Evolutionary conservation across 1,140 invertebrate genomes (phyloP), one percentile per base, ranked within the genome.

Genomic region (Periplaneta americana): DNA sequence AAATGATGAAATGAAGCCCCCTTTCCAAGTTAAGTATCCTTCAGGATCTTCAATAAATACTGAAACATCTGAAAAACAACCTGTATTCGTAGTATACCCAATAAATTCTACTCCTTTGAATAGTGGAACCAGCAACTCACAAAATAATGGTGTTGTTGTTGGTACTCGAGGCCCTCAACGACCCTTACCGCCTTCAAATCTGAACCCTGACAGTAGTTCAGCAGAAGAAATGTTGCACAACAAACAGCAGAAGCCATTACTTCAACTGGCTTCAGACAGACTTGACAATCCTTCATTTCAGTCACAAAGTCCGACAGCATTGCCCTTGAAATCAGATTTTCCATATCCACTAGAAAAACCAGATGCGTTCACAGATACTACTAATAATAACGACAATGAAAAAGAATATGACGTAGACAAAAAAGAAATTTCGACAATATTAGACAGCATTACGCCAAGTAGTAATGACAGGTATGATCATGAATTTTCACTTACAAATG

Each of bases 61-160:
- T 6, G 66, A 74, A 35, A 17, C 57, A 18, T 78, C 82, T 34
- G 79, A 82, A 37, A 39, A 80, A 31, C 81, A 74, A 31, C 89
- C 91, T 0, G 90, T 92, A 10, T 93, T 93, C 83, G 91, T 93
- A 0, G 93, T 93, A 0, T 94, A 93, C 84, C 92, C 93, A 5
- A 89, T 91, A 0, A 91, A 91, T 74, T 88, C 84, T 66, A 85
- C 75, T 82, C 89, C 78, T 82, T 84, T 88, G 37, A 86, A 90
- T 84, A 87, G 85, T 78, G 88, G 90, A 32, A 87, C 87, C 11
- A 87, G 90, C 13, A 88, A 90, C 75, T 85, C 83, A 8, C 86
- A 86, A n/a, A 87, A 88, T 33, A 87, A 87, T 31, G 91, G 87
- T 15, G 91, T 92, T 6, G 90, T 92, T 0, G 88, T 92, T 9